Percentiles rank a stretch among this genome's conserved stretches.
Evolutionary conservation across 2,888 invertebrate species (phyloP).

Genomic region (Apotomis turbidana): DNA sequence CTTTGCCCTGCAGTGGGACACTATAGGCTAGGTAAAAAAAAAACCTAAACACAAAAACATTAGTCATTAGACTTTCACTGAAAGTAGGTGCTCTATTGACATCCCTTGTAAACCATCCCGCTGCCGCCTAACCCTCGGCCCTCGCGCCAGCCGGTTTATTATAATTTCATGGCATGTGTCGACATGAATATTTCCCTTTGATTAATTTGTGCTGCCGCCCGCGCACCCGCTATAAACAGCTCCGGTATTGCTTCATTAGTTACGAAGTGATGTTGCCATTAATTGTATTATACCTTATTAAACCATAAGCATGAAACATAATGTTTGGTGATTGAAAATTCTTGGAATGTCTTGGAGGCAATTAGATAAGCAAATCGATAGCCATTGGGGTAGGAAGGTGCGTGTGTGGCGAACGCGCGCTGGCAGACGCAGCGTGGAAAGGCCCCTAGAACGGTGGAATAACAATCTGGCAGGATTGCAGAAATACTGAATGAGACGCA

Average conservation of each 20-base stretch:
- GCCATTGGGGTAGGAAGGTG: too few relatives aligned
- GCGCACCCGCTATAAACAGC: constrained; percentile 42
- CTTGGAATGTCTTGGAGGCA: background rate
- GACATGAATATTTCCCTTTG: constrained; percentile 82
- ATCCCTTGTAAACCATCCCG: background rate
- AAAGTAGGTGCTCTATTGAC: too few relatives aligned
- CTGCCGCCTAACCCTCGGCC: constrained; percentile 26
- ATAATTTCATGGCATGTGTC: constrained; percentile 81
- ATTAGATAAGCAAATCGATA: too few relatives aligned
- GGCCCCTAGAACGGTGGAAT: too few relatives aligned
- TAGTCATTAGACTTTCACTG: too few relatives aligned
- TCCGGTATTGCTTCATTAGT: constrained; percentile 36
- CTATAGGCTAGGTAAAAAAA: too few relatives aligned
- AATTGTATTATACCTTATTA: constrained; percentile 9
- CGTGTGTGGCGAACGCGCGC: too few relatives aligned
- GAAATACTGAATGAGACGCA: too few relatives aligned
- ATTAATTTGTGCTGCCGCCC: constrained; percentile 73
- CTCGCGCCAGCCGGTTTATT: constrained; percentile 65
- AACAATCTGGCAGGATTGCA: too few relatives aligned
- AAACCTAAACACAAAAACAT: too few relatives aligned
- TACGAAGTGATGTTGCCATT: constrained; percentile 3
- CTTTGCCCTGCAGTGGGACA: too few relatives aligned
- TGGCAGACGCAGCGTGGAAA: too few relatives aligned
- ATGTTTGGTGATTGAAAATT: background rate
- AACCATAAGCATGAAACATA: background rate